Conservation (phyloP, 2,888 invertebrate species). For the Deilephila elpenor region DNA sequence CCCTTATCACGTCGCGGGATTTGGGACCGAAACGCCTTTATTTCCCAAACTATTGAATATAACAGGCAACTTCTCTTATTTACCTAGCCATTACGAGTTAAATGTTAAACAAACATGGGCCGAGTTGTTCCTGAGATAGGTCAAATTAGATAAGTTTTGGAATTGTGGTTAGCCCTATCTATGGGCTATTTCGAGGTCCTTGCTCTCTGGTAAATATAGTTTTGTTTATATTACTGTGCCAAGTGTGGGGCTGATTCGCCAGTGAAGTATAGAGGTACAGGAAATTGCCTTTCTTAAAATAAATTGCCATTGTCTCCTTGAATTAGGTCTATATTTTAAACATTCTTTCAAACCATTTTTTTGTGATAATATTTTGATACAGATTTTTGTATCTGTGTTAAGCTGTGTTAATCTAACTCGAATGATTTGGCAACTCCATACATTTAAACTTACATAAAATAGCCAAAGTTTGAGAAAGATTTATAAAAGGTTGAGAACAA, state of each 20-base stretch:
- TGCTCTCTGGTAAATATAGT: conserved; percentile 12
- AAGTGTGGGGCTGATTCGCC: not conserved
- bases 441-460: too few relatives aligned
- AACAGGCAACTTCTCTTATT: conserved; percentile 52
- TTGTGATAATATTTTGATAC: too few relatives aligned
- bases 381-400: too few relatives aligned
- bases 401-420: too few relatives aligned
- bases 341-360: too few relatives aligned
- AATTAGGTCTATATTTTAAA: not conserved
- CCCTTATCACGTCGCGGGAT: conserved; percentile 63
- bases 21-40: conserved; percentile 52
- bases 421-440: too few relatives aligned
- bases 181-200: conserved; percentile 18
- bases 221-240: not conserved
- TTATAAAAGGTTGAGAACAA: too few relatives aligned
- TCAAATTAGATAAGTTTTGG: conserved; percentile 54
- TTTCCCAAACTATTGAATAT: conserved; percentile 57
- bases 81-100: conserved; percentile 41
- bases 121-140: conserved; percentile 30
- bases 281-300: not conserved
- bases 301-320: not conserved
- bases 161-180: conserved; percentile 35
- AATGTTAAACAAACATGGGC: conserved; percentile 41
- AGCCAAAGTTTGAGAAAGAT: too few relatives aligned
- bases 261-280: not conserved